Evolutionary conservation across 1,140 invertebrate genomes (phyloP).

Genomic region (Eueides isabella): DNA sequence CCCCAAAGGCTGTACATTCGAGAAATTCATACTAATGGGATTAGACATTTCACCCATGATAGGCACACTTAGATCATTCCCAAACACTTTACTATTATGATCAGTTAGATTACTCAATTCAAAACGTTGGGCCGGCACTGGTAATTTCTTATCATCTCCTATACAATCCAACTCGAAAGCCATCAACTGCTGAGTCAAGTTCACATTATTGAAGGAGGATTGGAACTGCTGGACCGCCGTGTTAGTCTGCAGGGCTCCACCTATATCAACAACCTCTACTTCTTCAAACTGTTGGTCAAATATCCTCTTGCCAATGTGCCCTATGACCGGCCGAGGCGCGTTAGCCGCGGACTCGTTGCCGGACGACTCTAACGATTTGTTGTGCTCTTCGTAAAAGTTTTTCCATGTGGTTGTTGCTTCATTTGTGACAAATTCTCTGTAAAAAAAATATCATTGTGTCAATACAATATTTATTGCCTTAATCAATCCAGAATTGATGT

Average conservation of each 20-base stretch:
- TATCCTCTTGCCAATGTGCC: slow-evolving; percentile 61
- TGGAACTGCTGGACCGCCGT: slow-evolving; percentile 44
- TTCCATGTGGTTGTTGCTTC: slow-evolving; percentile 77
- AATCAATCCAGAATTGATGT: too few relatives aligned
- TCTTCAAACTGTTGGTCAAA: slow-evolving; percentile 74
- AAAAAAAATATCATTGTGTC: slow-evolving; percentile 26
- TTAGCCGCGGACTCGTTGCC: slow-evolving; percentile 61
- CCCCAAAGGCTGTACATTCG: slow-evolving; percentile 50
- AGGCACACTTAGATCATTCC: slow-evolving; percentile 56
- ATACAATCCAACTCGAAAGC: slow-evolving; percentile 56
- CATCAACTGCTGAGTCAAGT: slow-evolving; percentile 56
- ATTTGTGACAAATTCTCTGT: slow-evolving; percentile 70
- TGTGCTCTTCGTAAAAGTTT: slow-evolving; percentile 74
- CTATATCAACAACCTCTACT: slow-evolving; percentile 56
- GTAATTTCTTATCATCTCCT: slow-evolving; percentile 46
- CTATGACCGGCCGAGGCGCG: slow-evolving; percentile 48
- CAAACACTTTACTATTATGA: slow-evolving; percentile 60
- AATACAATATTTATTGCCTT: too few relatives aligned
- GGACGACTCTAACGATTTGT: slow-evolving; percentile 69
- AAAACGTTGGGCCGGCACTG: slow-evolving; percentile 54
- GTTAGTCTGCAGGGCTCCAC: slow-evolving; percentile 36
- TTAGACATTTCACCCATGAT: slow-evolving; percentile 55
- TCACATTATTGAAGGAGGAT: slow-evolving; percentile 55
- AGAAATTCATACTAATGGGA: slow-evolving; percentile 64
- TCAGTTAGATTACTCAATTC: slow-evolving; percentile 65